Base-by-base conservation (phyloP, 2,888 invertebrate genomes). In the Scaeva pyrastri region DNA sequence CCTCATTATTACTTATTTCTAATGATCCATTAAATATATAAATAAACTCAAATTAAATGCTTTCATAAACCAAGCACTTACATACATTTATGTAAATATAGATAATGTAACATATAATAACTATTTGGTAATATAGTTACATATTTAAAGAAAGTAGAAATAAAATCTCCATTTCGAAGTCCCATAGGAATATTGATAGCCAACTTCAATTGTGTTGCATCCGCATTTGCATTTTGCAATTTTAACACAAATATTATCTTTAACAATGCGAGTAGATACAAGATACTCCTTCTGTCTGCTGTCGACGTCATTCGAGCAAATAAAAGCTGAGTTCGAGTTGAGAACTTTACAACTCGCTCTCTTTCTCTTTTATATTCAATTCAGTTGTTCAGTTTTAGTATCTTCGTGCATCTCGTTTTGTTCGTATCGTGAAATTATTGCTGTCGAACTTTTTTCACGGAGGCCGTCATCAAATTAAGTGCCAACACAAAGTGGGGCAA, bases 361-460 rank as follows among this genome's bases (percentile, higher is more conserved):
- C 45, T 48, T 45, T 43, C 31, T 31, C 31, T 31, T 31, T 31
- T 31, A 31, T 31, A 7, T 31, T 31, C 5, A 31, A n/a, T n/a
- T n/a, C n/a, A n/a, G n/a, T n/a, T n/a, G n/a, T n/a, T n/a, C n/a
- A n/a, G n/a, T 21, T 41, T 52, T 5, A 39, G 48, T 45, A 48
- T 48, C 11, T 43, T 23, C 10, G 0, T 60, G 41, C 39, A 60
- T 31, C 1, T 39, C n/a, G 39, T 16, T 19, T 50, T 6, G 10
- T 45, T n/a, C n/a, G 50, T 39, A 21, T 43, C 11, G 23, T 10
- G 55, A 3, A 31, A 23, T 45, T 31, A 41, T 56, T 55, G 21
- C 4, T 48, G 19, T 64, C 62, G 11, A 72, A 55, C 21, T 64
- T 71, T 72, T n/a, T 72, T n/a, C n/a, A 19, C 26, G 14, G 39